Percentiles rank a stretch among this genome's conserved stretches.
phyloP scores from a whole-genome alignment of 2,888 invertebrate genomes.

The Rambutsinella grinnellia region DNA sequence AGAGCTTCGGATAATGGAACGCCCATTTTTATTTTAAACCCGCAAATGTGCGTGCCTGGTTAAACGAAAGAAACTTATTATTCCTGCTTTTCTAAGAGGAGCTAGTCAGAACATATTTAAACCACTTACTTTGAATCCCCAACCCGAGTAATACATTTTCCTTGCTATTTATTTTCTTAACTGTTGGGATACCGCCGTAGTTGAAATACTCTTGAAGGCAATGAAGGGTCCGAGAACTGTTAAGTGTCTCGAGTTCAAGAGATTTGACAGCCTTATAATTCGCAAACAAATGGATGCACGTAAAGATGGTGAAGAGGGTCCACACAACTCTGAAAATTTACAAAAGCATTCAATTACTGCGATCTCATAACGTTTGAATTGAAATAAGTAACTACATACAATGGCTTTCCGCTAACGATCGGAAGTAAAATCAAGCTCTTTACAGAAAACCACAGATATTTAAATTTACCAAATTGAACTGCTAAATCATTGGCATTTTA shows the following conservation, averaged over 20 bases:
- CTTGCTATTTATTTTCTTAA: constrained; percentile 77
- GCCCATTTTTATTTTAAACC: constrained; percentile 76
- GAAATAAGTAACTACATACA: too few species aligned
- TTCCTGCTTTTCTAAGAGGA: too few species aligned
- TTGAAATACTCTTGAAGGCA: constrained; percentile 78
- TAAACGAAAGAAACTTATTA: too few species aligned
- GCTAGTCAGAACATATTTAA: too few species aligned
- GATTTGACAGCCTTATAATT: constrained; percentile 90
- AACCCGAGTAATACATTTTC: constrained; percentile 79
- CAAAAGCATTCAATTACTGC: too few species aligned
- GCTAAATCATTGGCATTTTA: too few species aligned
- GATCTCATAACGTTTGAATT: too few species aligned
- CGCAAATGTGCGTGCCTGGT: constrained; percentile 75
- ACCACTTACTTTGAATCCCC: constrained; percentile 67
- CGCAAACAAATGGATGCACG: constrained; percentile 83
- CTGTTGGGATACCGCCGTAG: constrained; percentile 75
- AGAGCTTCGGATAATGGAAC: constrained; percentile 70
- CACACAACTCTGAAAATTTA: constrained; percentile 81
- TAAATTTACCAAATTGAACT: too few species aligned
- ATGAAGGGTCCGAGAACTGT: constrained; percentile 82
- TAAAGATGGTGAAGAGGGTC: constrained; percentile 80
- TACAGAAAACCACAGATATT: too few species aligned
- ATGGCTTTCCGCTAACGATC: constrained; percentile 74
- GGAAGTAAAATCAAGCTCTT: constrained; percentile 83
- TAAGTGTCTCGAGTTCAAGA: constrained; percentile 84